phyloP scores from a whole-genome alignment of 2,888 invertebrate genomes.

The Pegoplata infirma region DNA sequence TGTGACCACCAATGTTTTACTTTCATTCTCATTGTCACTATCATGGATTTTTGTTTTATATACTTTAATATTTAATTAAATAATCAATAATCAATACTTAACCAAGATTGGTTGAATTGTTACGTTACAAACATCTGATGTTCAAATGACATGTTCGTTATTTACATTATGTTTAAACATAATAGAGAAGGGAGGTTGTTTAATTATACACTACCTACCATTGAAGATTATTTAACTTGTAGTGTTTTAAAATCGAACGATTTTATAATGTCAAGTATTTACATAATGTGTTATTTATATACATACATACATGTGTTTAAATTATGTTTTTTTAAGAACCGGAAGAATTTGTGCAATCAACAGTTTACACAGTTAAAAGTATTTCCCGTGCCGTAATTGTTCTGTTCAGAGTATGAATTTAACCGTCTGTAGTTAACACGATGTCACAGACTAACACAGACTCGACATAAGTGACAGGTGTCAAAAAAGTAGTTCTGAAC shows the following conservation, averaged over 20 bases:
- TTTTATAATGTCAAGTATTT: too few species aligned
- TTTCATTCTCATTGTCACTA: conserved; percentile 50
- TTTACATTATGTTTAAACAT: conserved; percentile 10
- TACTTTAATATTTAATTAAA: conserved; percentile 46
- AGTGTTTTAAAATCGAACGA: background rate
- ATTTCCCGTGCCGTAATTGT: too few species aligned
- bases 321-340: too few species aligned
- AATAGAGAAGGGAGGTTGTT: conserved; percentile 17
- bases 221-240: conserved; percentile 1
- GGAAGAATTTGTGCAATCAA: too few species aligned
- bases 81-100: conserved; percentile 54
- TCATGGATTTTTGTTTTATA: conserved; percentile 29
- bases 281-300: too few species aligned
- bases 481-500: too few species aligned
- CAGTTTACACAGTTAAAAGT: too few species aligned
- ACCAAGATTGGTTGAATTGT: conserved; percentile 28
- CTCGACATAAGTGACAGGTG: too few species aligned
- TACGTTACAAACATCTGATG: conserved; percentile 14
- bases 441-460: too few species aligned
- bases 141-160: conserved; percentile 6
- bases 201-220: background rate
- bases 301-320: too few species aligned
- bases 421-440: too few species aligned
- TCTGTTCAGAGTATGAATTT: too few species aligned
- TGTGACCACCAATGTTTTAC: background rate